Percentiles rank a stretch among this genome's conserved stretches.
These are phyloP conservation scores for Reticulitermes speratus DNA, from an alignment of 1,140 invertebrate species.

Conservation along the genomic window DNA sequence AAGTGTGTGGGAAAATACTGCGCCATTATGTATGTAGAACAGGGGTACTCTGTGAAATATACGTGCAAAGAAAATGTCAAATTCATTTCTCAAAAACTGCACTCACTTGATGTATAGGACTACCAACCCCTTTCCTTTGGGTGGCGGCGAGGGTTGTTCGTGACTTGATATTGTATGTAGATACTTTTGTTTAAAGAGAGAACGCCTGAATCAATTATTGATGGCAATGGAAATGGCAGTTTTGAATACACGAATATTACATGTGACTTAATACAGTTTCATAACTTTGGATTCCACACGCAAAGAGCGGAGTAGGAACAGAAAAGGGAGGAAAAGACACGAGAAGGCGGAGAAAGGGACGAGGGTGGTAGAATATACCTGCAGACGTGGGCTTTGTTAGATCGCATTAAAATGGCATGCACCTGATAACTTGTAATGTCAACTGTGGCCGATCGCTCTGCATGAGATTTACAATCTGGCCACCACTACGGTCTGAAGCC, in stretches of 20 bases:
- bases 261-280: conserved; percentile 12
- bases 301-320: neutral
- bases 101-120: neutral
- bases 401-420: neutral
- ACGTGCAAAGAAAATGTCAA: conserved; percentile 16
- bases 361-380: neutral
- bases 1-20: neutral
- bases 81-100: conserved; percentile 17
- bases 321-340: neutral
- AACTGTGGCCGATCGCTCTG: neutral
- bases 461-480: neutral
- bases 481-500: neutral
- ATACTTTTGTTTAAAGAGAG: conserved; percentile 17
- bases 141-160: neutral
- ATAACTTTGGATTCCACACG: neutral
- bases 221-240: conserved; percentile 1
- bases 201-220: conserved; percentile 11
- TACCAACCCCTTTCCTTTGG: conserved; percentile 3
- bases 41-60: neutral
- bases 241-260: conserved; percentile 14
- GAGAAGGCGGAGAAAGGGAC: too few species aligned
- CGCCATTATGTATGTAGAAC: neutral
- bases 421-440: neutral
- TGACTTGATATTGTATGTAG: conserved; percentile 8
- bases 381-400: neutral